Percentiles rank a stretch among this genome's conserved stretches.
These are phyloP conservation scores for Thumatha senex DNA, from an alignment of 2,888 invertebrate genomes.

Conservation along the genomic window DNA sequence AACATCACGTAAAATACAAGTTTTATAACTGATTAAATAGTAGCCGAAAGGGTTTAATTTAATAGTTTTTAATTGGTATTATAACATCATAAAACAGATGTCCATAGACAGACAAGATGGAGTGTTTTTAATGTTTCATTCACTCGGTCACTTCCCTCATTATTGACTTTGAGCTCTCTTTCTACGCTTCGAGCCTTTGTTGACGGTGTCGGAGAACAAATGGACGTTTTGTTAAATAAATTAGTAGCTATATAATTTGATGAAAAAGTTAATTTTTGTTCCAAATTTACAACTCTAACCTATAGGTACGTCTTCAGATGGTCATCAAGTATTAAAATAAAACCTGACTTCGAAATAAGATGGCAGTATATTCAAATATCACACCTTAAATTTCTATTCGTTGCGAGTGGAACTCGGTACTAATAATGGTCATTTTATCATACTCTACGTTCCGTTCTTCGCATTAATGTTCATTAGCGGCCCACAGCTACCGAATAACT, in stretches of 20 bases:
- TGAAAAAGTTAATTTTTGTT: too few species aligned
- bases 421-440: constrained; percentile 67
- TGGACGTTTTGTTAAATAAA: too few species aligned
- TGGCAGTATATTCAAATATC: constrained; percentile 6
- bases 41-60: constrained; percentile 72
- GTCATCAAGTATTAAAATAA: neutral
- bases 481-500: constrained; percentile 79
- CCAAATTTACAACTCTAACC: too few species aligned
- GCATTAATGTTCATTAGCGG: constrained; percentile 79
- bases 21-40: constrained; percentile 73
- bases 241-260: too few species aligned
- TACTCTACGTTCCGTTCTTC: constrained; percentile 57
- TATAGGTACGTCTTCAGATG: too few species aligned
- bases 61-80: constrained; percentile 82
- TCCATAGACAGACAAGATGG: constrained; percentile 71
- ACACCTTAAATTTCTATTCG: constrained; percentile 28
- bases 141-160: constrained; percentile 49
- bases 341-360: too few species aligned
- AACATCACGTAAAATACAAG: constrained; percentile 63
- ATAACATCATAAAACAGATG: constrained; percentile 75
- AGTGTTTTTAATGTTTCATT: constrained; percentile 60
- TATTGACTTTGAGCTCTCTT: too few species aligned
- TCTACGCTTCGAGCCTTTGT: too few species aligned
- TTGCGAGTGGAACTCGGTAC: constrained; percentile 17
- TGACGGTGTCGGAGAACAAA: too few species aligned